Evolutionary conservation across 2,888 invertebrate species (phyloP).

Genomic region (Dicyrtomina minuta): DNA sequence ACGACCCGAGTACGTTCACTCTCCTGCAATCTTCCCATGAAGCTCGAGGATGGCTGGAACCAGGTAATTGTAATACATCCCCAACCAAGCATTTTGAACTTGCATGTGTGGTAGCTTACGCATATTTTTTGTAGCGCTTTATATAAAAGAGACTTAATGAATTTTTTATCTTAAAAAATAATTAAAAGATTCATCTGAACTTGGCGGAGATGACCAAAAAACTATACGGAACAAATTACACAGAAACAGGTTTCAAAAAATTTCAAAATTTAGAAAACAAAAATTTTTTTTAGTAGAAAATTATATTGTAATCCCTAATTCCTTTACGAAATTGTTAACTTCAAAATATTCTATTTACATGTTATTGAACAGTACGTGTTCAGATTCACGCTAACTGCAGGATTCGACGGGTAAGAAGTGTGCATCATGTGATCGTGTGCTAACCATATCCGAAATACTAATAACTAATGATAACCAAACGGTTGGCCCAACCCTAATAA

Average conservation of each 20-base stretch:
- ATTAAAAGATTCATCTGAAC: conserved; percentile 43
- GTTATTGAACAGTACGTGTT: conserved; percentile 42
- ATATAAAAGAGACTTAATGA: too few species aligned
- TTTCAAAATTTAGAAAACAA: conserved; percentile 7
- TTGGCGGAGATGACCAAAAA: conserved; percentile 46
- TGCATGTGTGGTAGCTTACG: background rate
- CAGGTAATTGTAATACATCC: conserved; percentile 30
- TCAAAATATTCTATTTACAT: too few species aligned
- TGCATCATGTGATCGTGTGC: background rate
- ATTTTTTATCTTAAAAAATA: too few species aligned
- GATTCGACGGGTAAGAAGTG: conserved; percentile 43
- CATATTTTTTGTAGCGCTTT: too few species aligned
- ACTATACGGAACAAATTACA: conserved; percentile 44
- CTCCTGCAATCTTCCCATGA: conserved; percentile 37
- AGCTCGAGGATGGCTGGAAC: conserved; percentile 52
- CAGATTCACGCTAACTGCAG: conserved; percentile 50
- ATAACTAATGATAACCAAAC: background rate
- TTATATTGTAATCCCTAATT: too few species aligned
- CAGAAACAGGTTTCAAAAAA: background rate
- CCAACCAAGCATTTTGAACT: background rate
- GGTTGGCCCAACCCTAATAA: too few species aligned
- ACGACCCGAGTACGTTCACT: conserved; percentile 31
- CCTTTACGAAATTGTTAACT: too few species aligned
- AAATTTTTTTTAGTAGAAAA: too few species aligned
- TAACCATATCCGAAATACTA: background rate